A percentile compares a stretch with the other conserved stretches of the same genome.
Conservation (phyloP, 2,888 invertebrate species). For the Dicycla oo region DNA sequence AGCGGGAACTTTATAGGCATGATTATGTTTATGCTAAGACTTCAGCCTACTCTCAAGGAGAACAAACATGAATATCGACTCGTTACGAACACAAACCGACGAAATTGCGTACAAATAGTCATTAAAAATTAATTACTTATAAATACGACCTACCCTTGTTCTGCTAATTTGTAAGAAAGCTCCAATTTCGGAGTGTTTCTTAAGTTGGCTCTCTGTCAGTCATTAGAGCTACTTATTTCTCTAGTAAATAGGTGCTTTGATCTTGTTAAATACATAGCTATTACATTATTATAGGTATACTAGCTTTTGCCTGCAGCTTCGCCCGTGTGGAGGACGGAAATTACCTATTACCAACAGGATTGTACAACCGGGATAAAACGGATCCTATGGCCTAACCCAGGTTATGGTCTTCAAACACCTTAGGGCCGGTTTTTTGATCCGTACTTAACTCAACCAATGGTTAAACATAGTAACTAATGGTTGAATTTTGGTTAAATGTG, state of each 20-base stretch:
- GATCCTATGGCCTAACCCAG: too few relatives aligned
- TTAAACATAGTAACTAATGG: too few relatives aligned
- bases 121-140: slow-evolving; percentile 41
- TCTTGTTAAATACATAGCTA: background rate
- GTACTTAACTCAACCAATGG: too few relatives aligned
- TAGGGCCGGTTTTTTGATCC: too few relatives aligned
- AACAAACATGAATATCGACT: slow-evolving; percentile 2
- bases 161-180: background rate
- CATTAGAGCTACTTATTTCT: slow-evolving; percentile 3
- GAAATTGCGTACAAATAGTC: slow-evolving; percentile 17
- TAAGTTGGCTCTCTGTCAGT: background rate
- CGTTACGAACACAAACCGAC: slow-evolving; percentile 15
- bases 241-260: slow-evolving; percentile 2
- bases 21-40: too few relatives aligned
- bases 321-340: background rate
- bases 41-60: background rate
- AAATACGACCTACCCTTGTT: background rate
- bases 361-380: too few relatives aligned
- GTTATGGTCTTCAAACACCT: too few relatives aligned
- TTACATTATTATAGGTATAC: background rate
- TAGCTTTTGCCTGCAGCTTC: background rate
- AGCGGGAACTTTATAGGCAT: too few relatives aligned
- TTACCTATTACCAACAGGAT: background rate
- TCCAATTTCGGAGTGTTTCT: slow-evolving; percentile 12
- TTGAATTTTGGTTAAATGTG: too few relatives aligned